Conservation (phyloP, 2,113 vertebrate species). For the Passer montanus region DNA sequence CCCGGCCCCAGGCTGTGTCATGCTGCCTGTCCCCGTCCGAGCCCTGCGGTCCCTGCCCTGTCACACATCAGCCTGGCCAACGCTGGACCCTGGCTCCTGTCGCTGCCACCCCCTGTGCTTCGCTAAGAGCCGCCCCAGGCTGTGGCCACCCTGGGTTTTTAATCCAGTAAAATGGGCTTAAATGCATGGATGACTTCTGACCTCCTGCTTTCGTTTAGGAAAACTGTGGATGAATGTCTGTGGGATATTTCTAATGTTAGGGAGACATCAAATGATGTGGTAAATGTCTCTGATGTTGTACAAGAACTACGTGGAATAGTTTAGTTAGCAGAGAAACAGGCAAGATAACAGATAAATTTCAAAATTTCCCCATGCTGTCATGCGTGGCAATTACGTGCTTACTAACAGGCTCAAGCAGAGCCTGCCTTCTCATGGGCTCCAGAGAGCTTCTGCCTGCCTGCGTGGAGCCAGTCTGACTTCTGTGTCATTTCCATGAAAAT, state of each 20-base stretch:
- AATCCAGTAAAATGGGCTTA: neutral
- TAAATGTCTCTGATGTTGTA: neutral
- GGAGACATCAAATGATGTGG: neutral
- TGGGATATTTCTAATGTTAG: neutral
- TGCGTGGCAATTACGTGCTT: fast-evolving
- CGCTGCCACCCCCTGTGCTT: neutral
- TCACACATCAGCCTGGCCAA: neutral
- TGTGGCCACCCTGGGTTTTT: neutral
- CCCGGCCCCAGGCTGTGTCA: neutral
- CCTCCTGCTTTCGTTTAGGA: neutral
- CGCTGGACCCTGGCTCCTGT: fast-evolving
- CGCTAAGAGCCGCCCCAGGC: neutral
- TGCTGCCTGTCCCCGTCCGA: neutral
- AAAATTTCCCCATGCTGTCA: neutral
- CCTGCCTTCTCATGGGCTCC: neutral
- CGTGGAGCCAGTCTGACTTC: neutral
- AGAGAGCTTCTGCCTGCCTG: neutral
- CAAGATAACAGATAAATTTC: neutral
- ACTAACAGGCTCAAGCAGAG: neutral
- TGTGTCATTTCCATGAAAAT: neutral
- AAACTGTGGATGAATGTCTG: neutral
- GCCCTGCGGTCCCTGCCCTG: fast-evolving
- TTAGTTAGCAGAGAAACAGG: neutral
- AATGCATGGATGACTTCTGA: neutral
- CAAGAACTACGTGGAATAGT: neutral